These are phyloP conservation scores for Hypomecis atomaria DNA, from an alignment of 2,888 invertebrate species.

Conservation along the genomic window DNA sequence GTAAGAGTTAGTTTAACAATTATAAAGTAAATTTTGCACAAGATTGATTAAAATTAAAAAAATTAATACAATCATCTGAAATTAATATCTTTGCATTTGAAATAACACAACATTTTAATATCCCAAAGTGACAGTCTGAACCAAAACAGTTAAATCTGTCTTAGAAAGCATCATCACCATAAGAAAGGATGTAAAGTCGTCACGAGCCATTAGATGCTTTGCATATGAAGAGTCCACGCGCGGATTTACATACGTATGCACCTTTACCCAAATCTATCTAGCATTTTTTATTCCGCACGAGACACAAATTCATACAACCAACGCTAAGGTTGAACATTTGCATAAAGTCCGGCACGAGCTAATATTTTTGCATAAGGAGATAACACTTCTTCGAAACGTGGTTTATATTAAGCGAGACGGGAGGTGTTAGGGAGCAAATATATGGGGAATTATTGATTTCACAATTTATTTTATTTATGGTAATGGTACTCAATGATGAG, in stretches of 20 bases:
- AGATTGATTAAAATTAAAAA: background rate
- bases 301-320: conserved; percentile 68
- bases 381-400: conserved; percentile 73
- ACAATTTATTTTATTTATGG: conserved; percentile 56
- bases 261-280: conserved; percentile 72
- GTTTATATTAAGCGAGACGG: conserved; percentile 56
- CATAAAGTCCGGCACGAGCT: conserved; percentile 82
- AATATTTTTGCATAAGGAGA: conserved; percentile 82
- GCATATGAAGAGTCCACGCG: conserved; percentile 83
- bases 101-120: too few species aligned
- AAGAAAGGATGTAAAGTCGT: conserved; percentile 63
- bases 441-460: conserved; percentile 55
- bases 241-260: conserved; percentile 78
- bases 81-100: too few species aligned
- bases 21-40: background rate
- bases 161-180: conserved; percentile 56
- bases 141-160: conserved; percentile 41
- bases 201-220: conserved; percentile 70
- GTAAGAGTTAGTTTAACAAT: too few species aligned
- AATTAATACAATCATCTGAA: too few species aligned
- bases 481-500: conserved; percentile 6
- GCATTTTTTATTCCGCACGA: conserved; percentile 71
- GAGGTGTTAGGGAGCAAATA: conserved; percentile 53
- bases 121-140: conserved; percentile 21
- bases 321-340: conserved; percentile 71